Evolutionary conservation across 2,888 invertebrate genomes (phyloP), one percentile per base, ranked within the genome.

Genomic region (Cremastinae sp.): DNA sequence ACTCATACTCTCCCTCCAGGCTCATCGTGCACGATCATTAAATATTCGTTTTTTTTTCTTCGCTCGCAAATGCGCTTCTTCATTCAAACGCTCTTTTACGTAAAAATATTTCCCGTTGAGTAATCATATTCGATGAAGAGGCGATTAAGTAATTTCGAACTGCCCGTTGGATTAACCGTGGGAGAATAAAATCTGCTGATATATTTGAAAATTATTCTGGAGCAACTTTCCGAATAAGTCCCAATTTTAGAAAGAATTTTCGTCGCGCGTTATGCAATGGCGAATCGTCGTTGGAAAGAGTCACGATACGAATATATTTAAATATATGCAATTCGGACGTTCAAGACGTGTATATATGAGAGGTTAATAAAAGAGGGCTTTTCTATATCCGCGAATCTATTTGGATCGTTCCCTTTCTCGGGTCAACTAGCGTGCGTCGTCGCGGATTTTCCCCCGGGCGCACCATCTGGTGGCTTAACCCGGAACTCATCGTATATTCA

Each of bases 381-480:
- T 59, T 69, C 69, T 61, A 53, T 61, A 61, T 69, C 38, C 59
- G 43, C 69, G 51, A 53, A 41, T 59, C 69, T 69, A 69, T 69
- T 69, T 69, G 69, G 69, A 69, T 69, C 69, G 59, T 12, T 59
- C 59, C 34, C 62, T 69, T 41, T 28, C 49, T 51, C 69, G 59
- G 59, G 51, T 51, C 51, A 49, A 38, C 18, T 16, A 28, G 69
- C 59, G 16, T 69, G 51, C 69, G 59, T 58, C 58, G 58, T 28
- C 38, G 58, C 56, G n/a, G 49, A 51, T 59, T 58, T 12, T 16
- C 28, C 36, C 14, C n/a, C 14, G 18, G 49, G 34, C 49, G 49
- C 58, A 5, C 2, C 5, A 28, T 28, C 28, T 22, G 22, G 36
- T 10, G 5, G 18, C 10, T 36, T 16, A 56, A 34, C 16, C 10